phyloP scores from a whole-genome alignment of 2,797 vertebrate genomes.

The Eulemur albifrons region DNA sequence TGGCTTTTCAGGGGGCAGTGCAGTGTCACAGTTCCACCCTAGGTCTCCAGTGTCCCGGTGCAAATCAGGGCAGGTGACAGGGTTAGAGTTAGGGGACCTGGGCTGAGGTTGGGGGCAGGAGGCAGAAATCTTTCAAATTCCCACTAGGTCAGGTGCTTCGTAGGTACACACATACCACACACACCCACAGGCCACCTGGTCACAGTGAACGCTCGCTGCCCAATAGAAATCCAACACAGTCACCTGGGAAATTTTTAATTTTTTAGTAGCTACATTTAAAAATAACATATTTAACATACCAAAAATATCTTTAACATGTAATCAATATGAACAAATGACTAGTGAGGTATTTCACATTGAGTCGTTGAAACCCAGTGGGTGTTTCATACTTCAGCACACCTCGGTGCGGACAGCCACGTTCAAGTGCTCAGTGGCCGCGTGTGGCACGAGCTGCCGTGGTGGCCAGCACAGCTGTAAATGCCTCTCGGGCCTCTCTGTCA shows the following conservation, averaged over 20 bases:
- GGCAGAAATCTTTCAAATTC: background rate
- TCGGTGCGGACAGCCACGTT: background rate
- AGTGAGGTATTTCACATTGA: background rate
- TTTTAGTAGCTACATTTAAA: background rate
- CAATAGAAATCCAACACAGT: background rate
- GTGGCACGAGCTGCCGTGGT: background rate
- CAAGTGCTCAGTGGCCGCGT: background rate
- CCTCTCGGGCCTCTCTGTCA: background rate
- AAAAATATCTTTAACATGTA: background rate
- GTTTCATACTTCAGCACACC: background rate
- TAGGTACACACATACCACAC: too few relatives aligned
- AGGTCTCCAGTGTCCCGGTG: background rate
- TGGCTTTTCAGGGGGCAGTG: background rate
- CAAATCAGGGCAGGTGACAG: background rate
- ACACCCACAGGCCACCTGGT: background rate
- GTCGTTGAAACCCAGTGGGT: background rate
- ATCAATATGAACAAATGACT: background rate
- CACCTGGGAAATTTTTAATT: too few relatives aligned
- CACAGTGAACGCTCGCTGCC: background rate
- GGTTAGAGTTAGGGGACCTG: background rate
- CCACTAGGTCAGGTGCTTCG: background rate
- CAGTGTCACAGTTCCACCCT: background rate
- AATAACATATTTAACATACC: background rate
- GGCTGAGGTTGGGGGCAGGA: background rate
- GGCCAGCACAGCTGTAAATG: background rate